phyloP scores from a whole-genome alignment of 2,888 invertebrate species.

The Hydropsyche betteni region DNA sequence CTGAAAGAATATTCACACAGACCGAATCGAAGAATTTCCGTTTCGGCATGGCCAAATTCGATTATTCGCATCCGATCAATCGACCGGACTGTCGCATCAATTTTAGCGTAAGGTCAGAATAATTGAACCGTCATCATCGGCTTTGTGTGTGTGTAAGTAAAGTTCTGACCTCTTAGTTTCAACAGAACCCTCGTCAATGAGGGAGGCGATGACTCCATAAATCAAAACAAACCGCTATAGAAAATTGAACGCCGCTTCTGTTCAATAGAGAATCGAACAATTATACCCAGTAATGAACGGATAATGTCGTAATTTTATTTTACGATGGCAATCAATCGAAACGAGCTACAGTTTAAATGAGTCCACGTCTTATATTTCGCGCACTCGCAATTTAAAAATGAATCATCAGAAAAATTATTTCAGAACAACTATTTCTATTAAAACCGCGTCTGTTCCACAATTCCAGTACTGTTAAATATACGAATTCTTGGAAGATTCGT shows the following conservation, averaged over 20 bases:
- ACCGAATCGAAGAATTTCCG: not conserved
- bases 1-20: not conserved
- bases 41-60: not conserved
- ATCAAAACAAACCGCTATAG: constrained; percentile 17
- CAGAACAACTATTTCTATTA: no score
- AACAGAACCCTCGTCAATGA: constrained; percentile 29
- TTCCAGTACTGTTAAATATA: no score
- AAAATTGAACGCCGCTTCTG: constrained; percentile 4
- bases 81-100: not conserved
- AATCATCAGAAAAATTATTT: no score
- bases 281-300: no score
- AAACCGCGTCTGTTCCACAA: no score
- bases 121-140: constrained; percentile 13
- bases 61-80: constrained; percentile 7
- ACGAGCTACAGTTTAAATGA: no score
- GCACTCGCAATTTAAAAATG: no score
- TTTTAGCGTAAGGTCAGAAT: constrained; percentile 3
- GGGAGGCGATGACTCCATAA: constrained; percentile 18
- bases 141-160: constrained; percentile 1
- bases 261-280: no score
- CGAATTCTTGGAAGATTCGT: no score
- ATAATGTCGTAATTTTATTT: no score
- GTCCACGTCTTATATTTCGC: no score
- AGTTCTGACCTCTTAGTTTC: constrained; percentile 4
- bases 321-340: no score